These are phyloP conservation scores for Pseudorectes ferrugineus DNA, from an alignment of 2,113 vertebrate genomes.

Conservation along the genomic window DNA sequence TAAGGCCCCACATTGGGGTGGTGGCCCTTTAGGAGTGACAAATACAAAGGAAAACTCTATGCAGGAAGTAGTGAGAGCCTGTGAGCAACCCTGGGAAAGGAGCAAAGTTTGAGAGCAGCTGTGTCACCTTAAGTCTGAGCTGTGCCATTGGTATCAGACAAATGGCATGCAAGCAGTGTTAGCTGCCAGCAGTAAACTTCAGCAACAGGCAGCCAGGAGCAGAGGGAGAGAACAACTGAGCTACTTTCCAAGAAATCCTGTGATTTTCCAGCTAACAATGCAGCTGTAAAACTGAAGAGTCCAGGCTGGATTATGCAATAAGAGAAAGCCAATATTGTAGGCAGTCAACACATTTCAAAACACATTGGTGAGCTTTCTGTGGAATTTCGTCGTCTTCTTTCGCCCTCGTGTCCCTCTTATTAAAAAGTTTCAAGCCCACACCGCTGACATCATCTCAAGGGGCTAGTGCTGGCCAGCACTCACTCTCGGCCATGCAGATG, in stretches of 20 bases:
- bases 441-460: fast-evolving
- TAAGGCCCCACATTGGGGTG: not conserved
- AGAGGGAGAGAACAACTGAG: not conserved
- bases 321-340: not conserved
- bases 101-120: not conserved
- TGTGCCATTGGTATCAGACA: not conserved
- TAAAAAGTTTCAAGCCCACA: not conserved
- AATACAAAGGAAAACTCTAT: not conserved
- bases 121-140: not conserved
- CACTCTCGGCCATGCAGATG: not conserved
- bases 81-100: not conserved
- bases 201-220: not conserved
- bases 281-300: not conserved
- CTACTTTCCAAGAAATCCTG: conserved; percentile 10
- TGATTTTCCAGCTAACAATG: not conserved
- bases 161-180: not conserved
- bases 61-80: not conserved
- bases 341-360: not conserved
- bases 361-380: not conserved
- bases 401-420: not conserved
- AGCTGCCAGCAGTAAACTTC: not conserved
- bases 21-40: not conserved
- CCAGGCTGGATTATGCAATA: not conserved
- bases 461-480: not conserved
- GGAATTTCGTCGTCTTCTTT: not conserved